Evolutionary conservation across 2,888 invertebrate species (phyloP).

Genomic region (Calameuta pallipes): DNA sequence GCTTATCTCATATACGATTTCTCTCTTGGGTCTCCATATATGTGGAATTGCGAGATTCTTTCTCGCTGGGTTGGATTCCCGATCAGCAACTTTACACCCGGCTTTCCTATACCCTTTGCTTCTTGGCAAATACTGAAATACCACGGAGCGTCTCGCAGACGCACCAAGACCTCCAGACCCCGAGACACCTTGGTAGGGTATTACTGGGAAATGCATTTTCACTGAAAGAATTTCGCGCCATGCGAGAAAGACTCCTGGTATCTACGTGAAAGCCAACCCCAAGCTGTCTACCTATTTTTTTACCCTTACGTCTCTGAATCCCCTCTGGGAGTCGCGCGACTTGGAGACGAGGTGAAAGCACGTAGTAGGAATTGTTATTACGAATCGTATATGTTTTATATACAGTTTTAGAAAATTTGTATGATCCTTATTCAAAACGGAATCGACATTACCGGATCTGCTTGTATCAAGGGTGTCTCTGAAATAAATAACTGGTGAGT

Average conservation of each 20-base stretch:
- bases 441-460: not conserved
- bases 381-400: not conserved
- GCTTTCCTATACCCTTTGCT: not conserved
- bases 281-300: constrained; percentile 9
- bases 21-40: not conserved
- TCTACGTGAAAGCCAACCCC: not conserved
- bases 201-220: constrained; percentile 2
- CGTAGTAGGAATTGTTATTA: not conserved
- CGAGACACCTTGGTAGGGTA: not conserved
- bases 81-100: not conserved
- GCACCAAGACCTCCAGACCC: not conserved
- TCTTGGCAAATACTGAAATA: not conserved
- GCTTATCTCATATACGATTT: not conserved
- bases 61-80: not conserved
- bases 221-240: not conserved
- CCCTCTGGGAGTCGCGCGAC: not conserved
- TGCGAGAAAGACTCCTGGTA: not conserved
- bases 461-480: not conserved
- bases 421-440: not conserved
- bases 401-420: not conserved
- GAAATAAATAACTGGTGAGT: not conserved
- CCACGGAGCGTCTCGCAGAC: not conserved
- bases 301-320: not conserved
- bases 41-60: not conserved
- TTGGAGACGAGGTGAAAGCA: not conserved